Conservation (phyloP, 2,113 vertebrate genomes). For the Elephantulus edwardii region DNA sequence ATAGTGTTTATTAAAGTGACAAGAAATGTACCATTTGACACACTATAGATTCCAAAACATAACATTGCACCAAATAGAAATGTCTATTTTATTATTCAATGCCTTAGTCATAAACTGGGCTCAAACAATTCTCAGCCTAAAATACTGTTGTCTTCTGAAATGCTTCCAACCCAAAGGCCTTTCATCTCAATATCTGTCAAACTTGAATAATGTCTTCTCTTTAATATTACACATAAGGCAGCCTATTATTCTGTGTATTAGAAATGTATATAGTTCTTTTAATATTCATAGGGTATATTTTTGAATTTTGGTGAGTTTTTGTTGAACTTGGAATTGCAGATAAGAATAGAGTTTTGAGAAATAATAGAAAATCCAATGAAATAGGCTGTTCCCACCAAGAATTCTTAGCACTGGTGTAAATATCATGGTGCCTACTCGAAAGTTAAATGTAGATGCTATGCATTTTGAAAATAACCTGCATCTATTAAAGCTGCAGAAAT, state of each 20-base stretch:
- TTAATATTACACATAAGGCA: conserved; percentile 80
- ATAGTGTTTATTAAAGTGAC: conserved; percentile 76
- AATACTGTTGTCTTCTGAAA: conserved; percentile 88
- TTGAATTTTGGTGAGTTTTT: conserved; percentile 86
- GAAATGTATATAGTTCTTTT: conserved; percentile 87
- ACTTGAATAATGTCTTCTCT: conserved; percentile 88
- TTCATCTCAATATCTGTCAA: conserved; percentile 88
- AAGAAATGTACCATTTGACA: conserved; percentile 79
- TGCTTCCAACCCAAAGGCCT: conserved; percentile 90
- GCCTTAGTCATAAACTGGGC: conserved; percentile 88
- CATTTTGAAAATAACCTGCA: conserved; percentile 88
- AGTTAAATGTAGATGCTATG: conserved; percentile 87
- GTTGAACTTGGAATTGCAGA: conserved; percentile 83
- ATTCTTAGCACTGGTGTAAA: conserved; percentile 84
- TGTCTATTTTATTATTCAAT: conserved; percentile 86
- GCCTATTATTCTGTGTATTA: conserved; percentile 85
- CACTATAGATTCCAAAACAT: conserved; percentile 81
- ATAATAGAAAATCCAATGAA: conserved; percentile 72
- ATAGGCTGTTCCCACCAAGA: conserved; percentile 83
- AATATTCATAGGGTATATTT: conserved; percentile 89
- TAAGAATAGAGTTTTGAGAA: conserved; percentile 78
- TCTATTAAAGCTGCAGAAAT: conserved; percentile 87
- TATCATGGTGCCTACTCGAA: conserved; percentile 87
- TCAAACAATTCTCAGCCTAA: conserved; percentile 84
- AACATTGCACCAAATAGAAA: conserved; percentile 86